Conservation (phyloP, 2,113 vertebrate species). For the Mugil cephalus region DNA sequence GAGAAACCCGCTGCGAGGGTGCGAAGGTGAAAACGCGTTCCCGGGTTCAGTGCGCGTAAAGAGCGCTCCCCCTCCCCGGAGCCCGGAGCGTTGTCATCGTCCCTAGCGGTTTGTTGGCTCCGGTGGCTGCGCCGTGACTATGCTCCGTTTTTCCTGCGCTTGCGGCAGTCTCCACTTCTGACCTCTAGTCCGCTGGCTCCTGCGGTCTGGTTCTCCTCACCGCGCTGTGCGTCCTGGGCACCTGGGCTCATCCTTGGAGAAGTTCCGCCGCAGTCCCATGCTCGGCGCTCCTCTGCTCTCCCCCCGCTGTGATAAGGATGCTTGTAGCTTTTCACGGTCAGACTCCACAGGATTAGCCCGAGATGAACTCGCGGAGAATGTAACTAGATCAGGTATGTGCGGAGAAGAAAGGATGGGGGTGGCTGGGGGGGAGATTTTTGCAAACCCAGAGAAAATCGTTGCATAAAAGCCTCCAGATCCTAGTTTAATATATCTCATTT, state of each 20-base stretch:
- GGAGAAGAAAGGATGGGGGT: background rate
- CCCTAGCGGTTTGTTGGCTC: conserved; percentile 1
- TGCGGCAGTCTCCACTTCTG: conserved; percentile 22
- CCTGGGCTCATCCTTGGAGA: conserved; percentile 60
- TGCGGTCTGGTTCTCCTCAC: background rate
- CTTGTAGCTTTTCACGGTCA: conserved; percentile 43
- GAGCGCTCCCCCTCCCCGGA: conserved; percentile 9
- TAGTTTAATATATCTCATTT: background rate
- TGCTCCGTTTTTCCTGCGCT: conserved; percentile 6
- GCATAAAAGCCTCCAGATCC: background rate
- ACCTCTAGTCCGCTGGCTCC: conserved; percentile 33
- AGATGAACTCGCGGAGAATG: conserved; percentile 59
- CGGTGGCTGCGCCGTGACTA: background rate
- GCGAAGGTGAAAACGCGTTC: conserved; percentile 20
- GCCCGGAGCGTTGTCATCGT: conserved; percentile 17
- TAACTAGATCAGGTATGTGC: conserved; percentile 72
- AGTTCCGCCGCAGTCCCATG: conserved; percentile 64
- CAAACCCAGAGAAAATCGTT: too few relatives aligned
- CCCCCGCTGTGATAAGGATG: conserved; percentile 52
- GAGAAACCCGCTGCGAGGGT: background rate
- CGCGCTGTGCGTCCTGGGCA: conserved; percentile 51
- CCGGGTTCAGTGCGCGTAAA: conserved; percentile 58
- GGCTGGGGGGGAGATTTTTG: background rate
- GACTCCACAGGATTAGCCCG: conserved; percentile 49
- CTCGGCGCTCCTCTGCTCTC: conserved; percentile 24